Evolutionary conservation across 2,888 invertebrate genomes (phyloP), one percentile per base, ranked within the genome.

Genomic region (Sphaerophoria rueppellii): DNA sequence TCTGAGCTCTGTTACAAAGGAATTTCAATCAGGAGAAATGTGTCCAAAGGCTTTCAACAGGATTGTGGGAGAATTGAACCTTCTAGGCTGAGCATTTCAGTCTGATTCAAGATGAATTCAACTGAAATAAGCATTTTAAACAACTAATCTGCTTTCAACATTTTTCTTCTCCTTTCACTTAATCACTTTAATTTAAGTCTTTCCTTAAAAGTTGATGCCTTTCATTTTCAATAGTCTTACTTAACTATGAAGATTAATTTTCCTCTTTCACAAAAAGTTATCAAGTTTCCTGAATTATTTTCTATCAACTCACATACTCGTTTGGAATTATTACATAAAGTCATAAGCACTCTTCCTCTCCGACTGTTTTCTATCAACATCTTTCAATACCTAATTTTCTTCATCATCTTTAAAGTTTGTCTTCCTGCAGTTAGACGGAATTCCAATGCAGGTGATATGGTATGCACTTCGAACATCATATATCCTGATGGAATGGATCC

Each of bases 341-440:
- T 34, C 60, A 40, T 40, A 40, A 9, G 9, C 4, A 43, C 43
- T 43, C 9, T 43, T 11, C 43, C 4, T 9, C 6, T 43, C 0
- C 43, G 60, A 60, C 6, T 60, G 43, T 43, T 37, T 60, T 40
- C 24, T 24, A 24, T 24, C 24, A 24, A 60, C 60, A 60, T 60
- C 60, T 40, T 60, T 60, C 60, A 43, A 60, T 60, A 60, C 60
- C 60, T 60, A 12, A 4, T 43, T 60, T 60, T 60, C 40, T 40
- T 40, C 40, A 40, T 60, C 60, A 12, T 60, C 7, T 24, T 60
- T 43, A 60, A 60, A 60, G 40, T 60, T 60, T 60, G 12, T 2
- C 40, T 40, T 60, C 24, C 24, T 24, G 24, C 24, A 24, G 24
- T 24, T 24, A 24, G 24, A 24, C 24, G 40, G 24, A 60, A 40